These are phyloP conservation scores for Eupithecia tripunctaria DNA, from an alignment of 2,888 invertebrate species.

Conservation along the genomic window DNA sequence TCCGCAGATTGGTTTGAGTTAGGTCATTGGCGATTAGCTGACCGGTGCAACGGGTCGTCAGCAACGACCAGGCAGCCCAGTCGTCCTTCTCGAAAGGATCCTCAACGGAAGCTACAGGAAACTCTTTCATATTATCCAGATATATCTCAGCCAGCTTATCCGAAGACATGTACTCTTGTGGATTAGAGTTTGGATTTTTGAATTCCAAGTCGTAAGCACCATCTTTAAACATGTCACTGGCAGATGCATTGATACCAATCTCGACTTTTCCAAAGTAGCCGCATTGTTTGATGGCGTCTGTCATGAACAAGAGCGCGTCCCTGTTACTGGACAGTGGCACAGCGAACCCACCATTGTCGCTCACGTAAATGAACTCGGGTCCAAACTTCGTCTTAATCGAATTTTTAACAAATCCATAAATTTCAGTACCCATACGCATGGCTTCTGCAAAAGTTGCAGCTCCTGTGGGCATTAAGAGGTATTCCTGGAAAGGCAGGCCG, in stretches of 20 bases:
- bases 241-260: constrained; percentile 98
- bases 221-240: constrained; percentile 96
- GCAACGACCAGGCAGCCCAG: constrained; percentile 96
- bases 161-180: constrained; percentile 91
- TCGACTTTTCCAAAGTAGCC: constrained; percentile 96
- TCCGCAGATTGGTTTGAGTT: constrained; percentile 95
- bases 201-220: constrained; percentile 97
- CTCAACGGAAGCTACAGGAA: constrained; percentile 96
- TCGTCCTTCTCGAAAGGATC: constrained; percentile 99
- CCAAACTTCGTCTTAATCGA: constrained; percentile 95
- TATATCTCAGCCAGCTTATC: constrained; percentile 94
- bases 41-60: constrained; percentile 87
- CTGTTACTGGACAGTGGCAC: constrained; percentile 97
- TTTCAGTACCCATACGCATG: constrained; percentile 98
- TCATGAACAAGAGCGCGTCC: constrained; percentile 94
- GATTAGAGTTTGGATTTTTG: constrained; percentile 96
- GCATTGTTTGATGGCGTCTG: constrained; percentile 94
- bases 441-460: constrained; percentile 96
- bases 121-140: constrained; percentile 94
- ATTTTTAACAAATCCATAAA: constrained; percentile 96
- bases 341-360: constrained; percentile 98
- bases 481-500: constrained; percentile 97
- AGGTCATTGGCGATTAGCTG: constrained; percentile 97
- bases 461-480: constrained; percentile 96
- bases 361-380: constrained; percentile 96